Evolutionary conservation across 2,113 vertebrate genomes (phyloP).

Genomic region (Dromiciops gliroides): DNA sequence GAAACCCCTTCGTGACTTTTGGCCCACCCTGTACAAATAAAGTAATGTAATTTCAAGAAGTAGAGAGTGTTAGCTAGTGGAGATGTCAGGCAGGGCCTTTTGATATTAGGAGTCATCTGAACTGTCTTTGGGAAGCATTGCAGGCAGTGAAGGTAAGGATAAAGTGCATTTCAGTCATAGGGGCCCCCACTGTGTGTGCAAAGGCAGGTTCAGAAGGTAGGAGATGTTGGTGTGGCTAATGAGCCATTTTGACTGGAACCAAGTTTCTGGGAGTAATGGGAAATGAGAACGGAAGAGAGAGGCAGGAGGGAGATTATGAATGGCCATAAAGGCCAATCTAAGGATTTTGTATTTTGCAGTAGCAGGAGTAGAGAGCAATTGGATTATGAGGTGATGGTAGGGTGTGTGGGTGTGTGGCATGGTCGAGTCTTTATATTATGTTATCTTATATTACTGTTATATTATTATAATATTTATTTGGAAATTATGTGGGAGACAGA

Average conservation of each 20-base stretch:
- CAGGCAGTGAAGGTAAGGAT: not conserved
- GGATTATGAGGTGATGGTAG: not conserved
- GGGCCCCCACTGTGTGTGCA: not conserved
- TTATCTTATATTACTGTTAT: not conserved
- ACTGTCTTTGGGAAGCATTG: not conserved
- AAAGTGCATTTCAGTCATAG: not conserved
- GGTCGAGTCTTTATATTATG: not conserved
- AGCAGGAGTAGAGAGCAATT: not conserved
- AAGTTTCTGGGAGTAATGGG: not conserved
- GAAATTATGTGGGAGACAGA: not conserved
- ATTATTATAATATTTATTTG: not conserved
- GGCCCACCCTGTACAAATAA: too few species aligned
- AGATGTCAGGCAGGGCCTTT: not conserved
- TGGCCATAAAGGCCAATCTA: not conserved
- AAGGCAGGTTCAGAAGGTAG: not conserved
- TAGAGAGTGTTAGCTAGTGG: not conserved
- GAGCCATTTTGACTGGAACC: not conserved
- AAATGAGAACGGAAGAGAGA: not conserved
- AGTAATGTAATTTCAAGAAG: too few species aligned
- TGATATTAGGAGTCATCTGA: not conserved
- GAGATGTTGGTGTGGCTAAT: not conserved
- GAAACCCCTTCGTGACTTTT: too few species aligned
- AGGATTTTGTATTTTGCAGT: not conserved
- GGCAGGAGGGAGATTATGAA: not conserved
- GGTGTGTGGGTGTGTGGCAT: not conserved